Conservation (phyloP, 2,113 vertebrate species). For the Anguilla rostrata region DNA sequence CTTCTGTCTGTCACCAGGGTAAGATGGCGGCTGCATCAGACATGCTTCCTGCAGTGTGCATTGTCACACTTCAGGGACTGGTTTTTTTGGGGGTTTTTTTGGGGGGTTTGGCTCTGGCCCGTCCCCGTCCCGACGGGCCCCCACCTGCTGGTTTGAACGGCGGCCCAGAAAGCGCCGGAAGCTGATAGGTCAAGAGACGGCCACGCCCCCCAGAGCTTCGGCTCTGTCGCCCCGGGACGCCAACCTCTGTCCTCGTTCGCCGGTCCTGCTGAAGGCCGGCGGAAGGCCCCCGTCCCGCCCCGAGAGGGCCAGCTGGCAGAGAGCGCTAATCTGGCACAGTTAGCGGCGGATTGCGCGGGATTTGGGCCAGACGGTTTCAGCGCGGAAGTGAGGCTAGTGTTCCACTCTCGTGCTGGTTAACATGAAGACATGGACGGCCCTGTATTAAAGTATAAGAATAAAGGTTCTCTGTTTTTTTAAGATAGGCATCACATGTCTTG, state of each 20-base stretch:
- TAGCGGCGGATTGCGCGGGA: not conserved
- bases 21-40: slow-evolving; percentile 34
- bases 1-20: slow-evolving; percentile 94
- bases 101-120: too few species aligned
- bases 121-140: too few species aligned
- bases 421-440: too few species aligned
- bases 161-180: not conserved
- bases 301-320: not conserved
- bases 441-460: not conserved
- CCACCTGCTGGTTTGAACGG: not conserved
- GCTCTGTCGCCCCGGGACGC: not conserved
- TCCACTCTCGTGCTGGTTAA: not conserved
- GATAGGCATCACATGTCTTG: not conserved
- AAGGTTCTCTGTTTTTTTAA: not conserved
- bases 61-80: too few species aligned
- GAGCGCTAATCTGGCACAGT: not conserved
- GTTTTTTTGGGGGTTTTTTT: too few species aligned
- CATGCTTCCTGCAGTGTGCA: too few species aligned
- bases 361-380: not conserved
- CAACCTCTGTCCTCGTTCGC: not conserved
- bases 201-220: not conserved
- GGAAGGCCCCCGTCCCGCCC: slow-evolving; percentile 5
- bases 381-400: not conserved
- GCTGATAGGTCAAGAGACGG: not conserved
- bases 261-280: not conserved